Percentiles rank a stretch among this genome's conserved stretches.
These are phyloP conservation scores for Melinopterus prodromus DNA, from an alignment of 2,888 invertebrate genomes.

Conservation along the genomic window DNA sequence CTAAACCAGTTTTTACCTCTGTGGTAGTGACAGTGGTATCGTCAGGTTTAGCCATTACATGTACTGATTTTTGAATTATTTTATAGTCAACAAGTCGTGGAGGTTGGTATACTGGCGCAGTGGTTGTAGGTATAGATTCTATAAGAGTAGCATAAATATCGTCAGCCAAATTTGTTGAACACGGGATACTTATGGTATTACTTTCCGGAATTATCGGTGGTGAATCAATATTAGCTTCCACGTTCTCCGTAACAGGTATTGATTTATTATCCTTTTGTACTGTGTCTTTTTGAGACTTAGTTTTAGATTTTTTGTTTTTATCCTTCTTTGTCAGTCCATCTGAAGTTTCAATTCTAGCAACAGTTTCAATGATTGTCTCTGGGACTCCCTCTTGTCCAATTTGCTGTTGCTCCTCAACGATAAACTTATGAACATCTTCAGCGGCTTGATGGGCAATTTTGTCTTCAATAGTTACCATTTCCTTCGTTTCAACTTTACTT, in stretches of 20 bases:
- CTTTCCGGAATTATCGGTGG: not conserved
- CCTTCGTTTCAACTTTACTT: not conserved
- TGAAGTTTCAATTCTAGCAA: not conserved
- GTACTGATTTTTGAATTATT: conserved; percentile 11
- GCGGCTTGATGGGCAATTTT: not conserved
- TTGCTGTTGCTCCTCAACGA: not conserved
- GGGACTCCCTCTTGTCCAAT: not conserved
- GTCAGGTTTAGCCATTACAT: not conserved
- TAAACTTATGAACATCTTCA: not conserved
- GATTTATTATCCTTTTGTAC: not conserved
- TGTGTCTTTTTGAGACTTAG: conserved; percentile 15
- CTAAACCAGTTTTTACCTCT: not conserved
- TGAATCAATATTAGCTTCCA: not conserved
- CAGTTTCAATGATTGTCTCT: not conserved
- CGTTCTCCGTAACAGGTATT: not conserved
- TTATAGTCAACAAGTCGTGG: conserved; percentile 6
- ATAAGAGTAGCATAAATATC: conserved; percentile 11
- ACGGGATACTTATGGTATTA: not conserved
- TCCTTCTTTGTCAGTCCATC: not conserved
- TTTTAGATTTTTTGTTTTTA: not conserved
- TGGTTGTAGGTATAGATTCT: conserved; percentile 11
- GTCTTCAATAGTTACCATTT: conserved; percentile 1
- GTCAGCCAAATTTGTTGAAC: conserved; percentile 8
- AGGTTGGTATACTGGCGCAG: conserved; percentile 7
- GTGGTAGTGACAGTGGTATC: not conserved